phyloP scores from a whole-genome alignment of 2,113 vertebrate species.

The Lycaon pictus region DNA sequence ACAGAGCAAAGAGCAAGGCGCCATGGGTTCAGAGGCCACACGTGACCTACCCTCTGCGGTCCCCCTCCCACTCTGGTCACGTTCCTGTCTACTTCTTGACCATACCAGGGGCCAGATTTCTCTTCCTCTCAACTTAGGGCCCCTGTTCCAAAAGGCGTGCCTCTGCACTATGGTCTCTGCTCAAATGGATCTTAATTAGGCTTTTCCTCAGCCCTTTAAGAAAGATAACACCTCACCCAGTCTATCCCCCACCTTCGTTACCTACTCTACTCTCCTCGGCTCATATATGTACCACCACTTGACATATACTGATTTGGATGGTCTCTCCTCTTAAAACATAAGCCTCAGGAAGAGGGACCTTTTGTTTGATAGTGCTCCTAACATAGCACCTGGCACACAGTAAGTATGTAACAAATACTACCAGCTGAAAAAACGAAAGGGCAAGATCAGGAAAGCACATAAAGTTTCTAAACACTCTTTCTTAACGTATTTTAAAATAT shows the following conservation, averaged over 20 bases:
- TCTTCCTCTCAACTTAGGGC: background rate
- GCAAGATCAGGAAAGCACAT: background rate
- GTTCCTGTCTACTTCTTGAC: background rate
- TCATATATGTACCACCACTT: background rate
- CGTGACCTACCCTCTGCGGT: background rate
- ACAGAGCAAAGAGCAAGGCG: background rate
- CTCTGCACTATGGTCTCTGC: background rate
- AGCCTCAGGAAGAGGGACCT: background rate
- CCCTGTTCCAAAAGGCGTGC: background rate
- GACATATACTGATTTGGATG: background rate
- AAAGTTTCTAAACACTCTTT: background rate
- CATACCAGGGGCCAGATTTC: background rate
- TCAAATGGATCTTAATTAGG: background rate
- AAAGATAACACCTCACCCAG: background rate
- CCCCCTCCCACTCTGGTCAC: background rate
- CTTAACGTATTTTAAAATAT: background rate
- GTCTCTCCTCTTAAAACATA: background rate
- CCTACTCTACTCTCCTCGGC: background rate
- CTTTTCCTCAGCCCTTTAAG: background rate
- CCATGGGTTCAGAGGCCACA: too few relatives aligned
- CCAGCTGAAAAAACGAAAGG: background rate
- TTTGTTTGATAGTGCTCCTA: background rate
- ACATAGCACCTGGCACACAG: background rate
- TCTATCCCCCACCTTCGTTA: accelerated
- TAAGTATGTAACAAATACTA: background rate